Evolutionary conservation across 2,797 vertebrate species (phyloP).

Genomic region (Ctenosaura bakeri): DNA sequence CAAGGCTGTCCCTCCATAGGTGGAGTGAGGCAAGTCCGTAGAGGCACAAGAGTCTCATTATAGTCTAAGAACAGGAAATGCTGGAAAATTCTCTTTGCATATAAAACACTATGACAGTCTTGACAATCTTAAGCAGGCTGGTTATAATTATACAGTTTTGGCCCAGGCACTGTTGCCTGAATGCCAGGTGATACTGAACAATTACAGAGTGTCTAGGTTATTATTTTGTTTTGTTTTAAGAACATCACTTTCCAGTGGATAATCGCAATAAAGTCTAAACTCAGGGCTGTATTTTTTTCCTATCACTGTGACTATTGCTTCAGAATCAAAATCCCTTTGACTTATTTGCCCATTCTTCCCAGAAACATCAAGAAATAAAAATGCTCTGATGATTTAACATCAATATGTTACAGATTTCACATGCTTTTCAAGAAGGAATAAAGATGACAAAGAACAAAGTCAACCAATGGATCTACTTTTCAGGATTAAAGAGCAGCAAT

Average conservation of each 20-base stretch:
- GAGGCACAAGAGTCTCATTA: slow-evolving; percentile 20
- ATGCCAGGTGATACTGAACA: not conserved
- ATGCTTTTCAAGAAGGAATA: not conserved
- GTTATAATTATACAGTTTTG: slow-evolving; percentile 30
- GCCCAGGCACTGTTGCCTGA: not conserved
- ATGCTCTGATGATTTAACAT: not conserved
- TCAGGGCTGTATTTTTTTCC: not conserved
- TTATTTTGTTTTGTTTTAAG: not conserved
- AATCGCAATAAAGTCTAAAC: not conserved
- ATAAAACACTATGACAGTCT: not conserved
- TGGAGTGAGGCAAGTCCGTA: slow-evolving; percentile 20
- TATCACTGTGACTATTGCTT: not conserved
- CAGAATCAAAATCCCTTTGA: not conserved
- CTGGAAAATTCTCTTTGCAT: slow-evolving; percentile 53
- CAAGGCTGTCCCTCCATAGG: slow-evolving; percentile 22
- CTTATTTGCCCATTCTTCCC: too few species aligned
- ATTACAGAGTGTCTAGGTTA: slow-evolving; percentile 3
- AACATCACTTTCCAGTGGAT: not conserved
- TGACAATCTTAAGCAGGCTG: slow-evolving; percentile 14
- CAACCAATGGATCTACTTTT: not conserved
- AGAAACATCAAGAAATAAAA: not conserved
- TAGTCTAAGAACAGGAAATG: slow-evolving; percentile 24
- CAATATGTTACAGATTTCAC: not conserved
- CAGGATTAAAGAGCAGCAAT: not conserved
- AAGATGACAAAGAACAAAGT: not conserved